Conservation (phyloP, 64 coral and sea anemone genomes). For the Exaiptasia diaphana region DNA sequence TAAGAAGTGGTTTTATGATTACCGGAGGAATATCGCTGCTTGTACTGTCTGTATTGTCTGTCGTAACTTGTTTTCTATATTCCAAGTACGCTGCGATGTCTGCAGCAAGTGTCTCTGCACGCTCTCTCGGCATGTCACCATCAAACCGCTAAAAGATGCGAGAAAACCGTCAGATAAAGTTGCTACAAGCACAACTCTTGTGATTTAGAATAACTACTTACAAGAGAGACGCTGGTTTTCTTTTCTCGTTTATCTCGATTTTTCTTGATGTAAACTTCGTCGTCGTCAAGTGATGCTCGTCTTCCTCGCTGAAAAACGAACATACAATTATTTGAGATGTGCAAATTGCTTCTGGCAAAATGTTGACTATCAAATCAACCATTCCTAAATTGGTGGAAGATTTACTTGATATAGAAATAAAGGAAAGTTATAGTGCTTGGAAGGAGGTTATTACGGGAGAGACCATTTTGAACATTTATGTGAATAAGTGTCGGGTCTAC, state of each 20-base stretch:
- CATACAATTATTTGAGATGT: no score
- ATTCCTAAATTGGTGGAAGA: no score
- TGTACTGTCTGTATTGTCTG: no score
- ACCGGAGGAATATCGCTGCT: no score
- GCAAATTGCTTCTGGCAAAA: no score
- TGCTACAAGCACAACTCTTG: not conserved
- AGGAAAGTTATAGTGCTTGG: no score
- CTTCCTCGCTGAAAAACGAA: conserved; percentile 22
- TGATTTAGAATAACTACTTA: not conserved
- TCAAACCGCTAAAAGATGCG: conserved; percentile 53
- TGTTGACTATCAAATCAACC: no score
- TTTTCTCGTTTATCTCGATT: conserved; percentile 30
- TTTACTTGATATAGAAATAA: no score
- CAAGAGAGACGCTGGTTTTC: conserved; percentile 71
- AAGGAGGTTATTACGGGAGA: no score
- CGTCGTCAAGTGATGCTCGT: conserved; percentile 52
- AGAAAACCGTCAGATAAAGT: not conserved
- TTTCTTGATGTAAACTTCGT: conserved; percentile 61
- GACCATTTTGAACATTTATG: no score
- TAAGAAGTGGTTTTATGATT: no score
- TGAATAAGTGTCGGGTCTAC: no score
- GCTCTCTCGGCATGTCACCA: conserved; percentile 59
- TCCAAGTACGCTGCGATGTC: conserved; percentile 82
- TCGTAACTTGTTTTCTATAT: conserved; percentile 8
- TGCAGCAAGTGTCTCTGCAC: conserved; percentile 68